Conservation (phyloP, 2,797 vertebrate genomes). For the Poecilia wingei region DNA sequence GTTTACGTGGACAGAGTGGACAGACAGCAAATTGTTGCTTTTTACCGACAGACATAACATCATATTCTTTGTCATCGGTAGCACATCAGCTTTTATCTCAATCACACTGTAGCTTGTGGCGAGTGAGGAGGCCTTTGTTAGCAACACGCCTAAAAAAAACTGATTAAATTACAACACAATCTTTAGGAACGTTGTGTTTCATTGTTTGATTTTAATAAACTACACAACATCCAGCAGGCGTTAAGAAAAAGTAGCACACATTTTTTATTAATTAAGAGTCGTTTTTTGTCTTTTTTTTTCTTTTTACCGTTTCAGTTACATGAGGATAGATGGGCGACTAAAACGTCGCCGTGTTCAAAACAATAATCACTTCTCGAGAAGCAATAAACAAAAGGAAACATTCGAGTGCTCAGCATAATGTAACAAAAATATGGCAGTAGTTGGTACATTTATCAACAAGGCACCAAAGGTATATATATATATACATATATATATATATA, state of each 20-base stretch:
- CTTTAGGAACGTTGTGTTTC: constrained; percentile 17
- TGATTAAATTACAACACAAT: constrained; percentile 2
- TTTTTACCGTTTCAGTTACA: constrained; percentile 81
- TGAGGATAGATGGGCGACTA: constrained; percentile 89
- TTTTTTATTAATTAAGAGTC: constrained; percentile 42
- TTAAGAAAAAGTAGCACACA: constrained; percentile 23
- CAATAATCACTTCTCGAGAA: constrained; percentile 89
- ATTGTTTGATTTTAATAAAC: constrained; percentile 44
- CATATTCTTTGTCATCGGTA: constrained; percentile 14
- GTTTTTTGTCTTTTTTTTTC: constrained; percentile 62
- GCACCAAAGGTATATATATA: constrained; percentile 82
- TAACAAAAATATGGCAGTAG: constrained; percentile 92
- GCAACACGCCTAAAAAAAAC: not conserved
- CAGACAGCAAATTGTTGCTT: constrained; percentile 23
- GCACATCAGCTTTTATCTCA: constrained; percentile 12
- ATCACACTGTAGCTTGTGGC: constrained; percentile 15
- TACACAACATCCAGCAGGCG: not conserved
- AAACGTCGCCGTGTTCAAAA: constrained; percentile 92
- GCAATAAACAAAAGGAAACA: constrained; percentile 88
- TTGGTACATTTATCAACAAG: constrained; percentile 90
- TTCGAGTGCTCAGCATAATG: constrained; percentile 85
- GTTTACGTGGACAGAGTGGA: constrained; percentile 12
- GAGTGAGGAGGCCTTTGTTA: not conserved
- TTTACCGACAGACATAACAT: constrained; percentile 15
- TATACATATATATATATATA: constrained; percentile 50